phyloP scores from a whole-genome alignment of 2,113 vertebrate genomes.

The Anser cygnoides region DNA sequence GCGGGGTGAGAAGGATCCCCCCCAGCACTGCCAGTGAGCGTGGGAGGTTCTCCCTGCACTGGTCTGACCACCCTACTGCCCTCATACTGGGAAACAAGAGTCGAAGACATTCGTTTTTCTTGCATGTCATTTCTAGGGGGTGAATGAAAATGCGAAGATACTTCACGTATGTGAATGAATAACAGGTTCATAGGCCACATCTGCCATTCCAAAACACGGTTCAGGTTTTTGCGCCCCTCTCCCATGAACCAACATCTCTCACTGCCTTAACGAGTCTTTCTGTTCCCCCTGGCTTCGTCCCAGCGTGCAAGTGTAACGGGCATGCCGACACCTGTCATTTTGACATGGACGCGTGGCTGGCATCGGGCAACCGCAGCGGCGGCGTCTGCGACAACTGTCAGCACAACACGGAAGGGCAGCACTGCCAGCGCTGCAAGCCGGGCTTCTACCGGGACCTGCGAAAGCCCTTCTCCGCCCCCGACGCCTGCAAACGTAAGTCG shows the following conservation, averaged over 20 bases:
- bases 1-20: background rate
- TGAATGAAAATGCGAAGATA: background rate
- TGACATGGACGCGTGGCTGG: slow-evolving; percentile 85
- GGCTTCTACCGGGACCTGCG: slow-evolving; percentile 92
- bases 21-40: background rate
- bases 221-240: background rate
- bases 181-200: background rate
- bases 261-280: background rate
- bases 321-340: slow-evolving; percentile 92
- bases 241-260: background rate
- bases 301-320: slow-evolving; percentile 94
- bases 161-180: background rate
- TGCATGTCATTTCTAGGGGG: background rate
- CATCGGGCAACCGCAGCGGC: slow-evolving; percentile 88
- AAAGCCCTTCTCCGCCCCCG: slow-evolving; percentile 79
- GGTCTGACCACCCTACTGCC: background rate
- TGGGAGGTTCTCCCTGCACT: background rate
- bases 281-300: background rate
- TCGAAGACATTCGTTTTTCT: background rate
- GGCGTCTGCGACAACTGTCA: slow-evolving; percentile 89
- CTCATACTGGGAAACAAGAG: background rate
- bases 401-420: slow-evolving; percentile 91
- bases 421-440: slow-evolving; percentile 88
- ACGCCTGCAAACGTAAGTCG: slow-evolving; percentile 91
- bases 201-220: background rate